These are phyloP conservation scores for Cheilinus undulatus DNA, from an alignment of 2,113 vertebrate species.

Conservation along the genomic window DNA sequence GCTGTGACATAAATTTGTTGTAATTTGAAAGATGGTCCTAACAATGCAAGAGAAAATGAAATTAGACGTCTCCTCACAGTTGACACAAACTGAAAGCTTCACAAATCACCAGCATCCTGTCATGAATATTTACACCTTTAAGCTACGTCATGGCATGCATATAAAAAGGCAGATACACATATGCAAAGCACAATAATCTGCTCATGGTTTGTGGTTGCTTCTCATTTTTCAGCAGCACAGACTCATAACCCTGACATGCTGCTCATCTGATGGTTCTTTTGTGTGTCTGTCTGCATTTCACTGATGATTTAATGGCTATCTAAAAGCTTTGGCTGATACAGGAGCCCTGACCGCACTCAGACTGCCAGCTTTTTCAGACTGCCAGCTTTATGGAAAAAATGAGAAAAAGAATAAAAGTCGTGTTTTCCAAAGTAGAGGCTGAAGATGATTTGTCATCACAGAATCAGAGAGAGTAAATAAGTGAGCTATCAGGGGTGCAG, in stretches of 20 bases:
- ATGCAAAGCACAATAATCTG: background rate
- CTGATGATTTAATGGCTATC: conserved; percentile 47
- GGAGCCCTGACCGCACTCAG: conserved; percentile 21
- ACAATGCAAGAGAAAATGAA: background rate
- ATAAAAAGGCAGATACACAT: background rate
- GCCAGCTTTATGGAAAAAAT: conserved; percentile 10
- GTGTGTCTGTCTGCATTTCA: conserved; percentile 16
- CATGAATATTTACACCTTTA: background rate
- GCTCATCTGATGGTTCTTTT: conserved; percentile 3
- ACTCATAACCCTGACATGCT: background rate
- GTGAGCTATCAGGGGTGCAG: no score
- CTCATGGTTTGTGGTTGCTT: conserved; percentile 13
- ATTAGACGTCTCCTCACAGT: background rate
- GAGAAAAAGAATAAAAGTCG: background rate
- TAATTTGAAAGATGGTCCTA: background rate
- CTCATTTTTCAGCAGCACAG: conserved; percentile 4
- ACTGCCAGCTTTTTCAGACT: conserved; percentile 7
- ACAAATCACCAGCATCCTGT: background rate
- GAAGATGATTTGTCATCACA: no score
- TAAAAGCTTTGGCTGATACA: conserved; percentile 37
- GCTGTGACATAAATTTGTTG: background rate
- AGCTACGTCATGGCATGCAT: background rate
- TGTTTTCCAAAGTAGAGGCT: no score
- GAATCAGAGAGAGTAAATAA: no score
- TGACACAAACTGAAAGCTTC: background rate